Percentiles rank a stretch among this genome's conserved stretches.
Evolutionary conservation across 64 coral and sea anemone genomes (phyloP).

Genomic region (Porites lutea): DNA sequence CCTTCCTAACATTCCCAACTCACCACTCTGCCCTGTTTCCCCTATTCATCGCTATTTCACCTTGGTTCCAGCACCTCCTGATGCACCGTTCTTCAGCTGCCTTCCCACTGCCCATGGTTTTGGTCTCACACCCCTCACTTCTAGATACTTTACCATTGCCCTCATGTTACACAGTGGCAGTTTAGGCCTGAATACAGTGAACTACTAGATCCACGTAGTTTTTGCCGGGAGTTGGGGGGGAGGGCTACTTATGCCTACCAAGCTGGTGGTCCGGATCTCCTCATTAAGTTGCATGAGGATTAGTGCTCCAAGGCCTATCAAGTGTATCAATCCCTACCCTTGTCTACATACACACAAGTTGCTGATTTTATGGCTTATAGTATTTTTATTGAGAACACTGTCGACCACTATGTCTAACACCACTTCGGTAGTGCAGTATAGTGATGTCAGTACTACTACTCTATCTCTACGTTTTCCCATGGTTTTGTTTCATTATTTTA

Average conservation of each 20-base stretch:
- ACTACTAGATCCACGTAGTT: background rate
- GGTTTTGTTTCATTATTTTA: background rate
- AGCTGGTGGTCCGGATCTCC: background rate
- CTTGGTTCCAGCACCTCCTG: background rate
- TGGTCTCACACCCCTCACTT: background rate
- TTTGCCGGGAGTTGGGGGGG: background rate
- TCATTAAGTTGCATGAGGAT: background rate
- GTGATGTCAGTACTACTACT: background rate
- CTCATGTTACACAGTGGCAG: background rate
- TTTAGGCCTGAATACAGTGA: background rate
- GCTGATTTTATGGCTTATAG: background rate
- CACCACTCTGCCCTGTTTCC: background rate
- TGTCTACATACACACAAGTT: background rate
- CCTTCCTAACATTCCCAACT: background rate
- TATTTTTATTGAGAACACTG: background rate
- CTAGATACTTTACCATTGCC: background rate
- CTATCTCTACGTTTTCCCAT: background rate
- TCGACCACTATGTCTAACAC: background rate
- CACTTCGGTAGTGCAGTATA: background rate
- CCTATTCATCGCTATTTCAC: background rate
- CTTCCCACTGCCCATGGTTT: background rate
- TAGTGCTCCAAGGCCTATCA: background rate
- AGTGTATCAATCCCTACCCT: background rate
- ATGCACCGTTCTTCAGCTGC: background rate
- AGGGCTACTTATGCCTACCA: background rate